These are phyloP conservation scores for Leuctra nigra DNA, from an alignment of 2,888 invertebrate species.

Conservation along the genomic window DNA sequence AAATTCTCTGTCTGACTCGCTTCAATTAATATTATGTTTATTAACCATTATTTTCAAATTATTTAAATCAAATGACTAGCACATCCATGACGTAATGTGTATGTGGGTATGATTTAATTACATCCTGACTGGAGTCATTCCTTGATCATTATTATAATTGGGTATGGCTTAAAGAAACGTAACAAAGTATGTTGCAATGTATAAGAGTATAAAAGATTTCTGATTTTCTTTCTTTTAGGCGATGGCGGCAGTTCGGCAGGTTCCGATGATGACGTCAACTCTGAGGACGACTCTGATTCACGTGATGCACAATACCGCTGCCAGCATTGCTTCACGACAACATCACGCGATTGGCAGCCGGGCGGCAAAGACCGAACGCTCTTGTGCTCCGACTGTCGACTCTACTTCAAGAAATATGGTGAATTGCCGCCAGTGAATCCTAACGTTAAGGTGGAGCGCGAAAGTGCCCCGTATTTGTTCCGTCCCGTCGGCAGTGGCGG, in stretches of 20 bases:
- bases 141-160: too few species aligned
- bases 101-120: too few species aligned
- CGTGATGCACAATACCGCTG: slow-evolving; percentile 65
- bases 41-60: too few species aligned
- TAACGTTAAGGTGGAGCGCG: slow-evolving; percentile 30
- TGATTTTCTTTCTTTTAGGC: slow-evolving; percentile 36
- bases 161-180: too few species aligned
- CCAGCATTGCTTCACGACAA: slow-evolving; percentile 66
- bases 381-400: slow-evolving; percentile 68
- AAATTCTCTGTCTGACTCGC: too few species aligned
- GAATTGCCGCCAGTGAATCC: slow-evolving; percentile 53
- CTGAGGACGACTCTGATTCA: slow-evolving; percentile 92
- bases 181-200: too few species aligned
- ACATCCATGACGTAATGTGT: too few species aligned
- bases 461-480: slow-evolving; percentile 43
- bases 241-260: slow-evolving; percentile 56
- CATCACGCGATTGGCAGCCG: slow-evolving; percentile 65
- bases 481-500: slow-evolving; percentile 45
- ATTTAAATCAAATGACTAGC: too few species aligned
- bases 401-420: slow-evolving; percentile 70
- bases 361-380: slow-evolving; percentile 63
- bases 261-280: slow-evolving; percentile 61
- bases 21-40: too few species aligned
- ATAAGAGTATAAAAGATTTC: neutral
- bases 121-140: too few species aligned